Base-by-base conservation (phyloP, 2,797 vertebrate species). In the Cuculus canorus region DNA sequence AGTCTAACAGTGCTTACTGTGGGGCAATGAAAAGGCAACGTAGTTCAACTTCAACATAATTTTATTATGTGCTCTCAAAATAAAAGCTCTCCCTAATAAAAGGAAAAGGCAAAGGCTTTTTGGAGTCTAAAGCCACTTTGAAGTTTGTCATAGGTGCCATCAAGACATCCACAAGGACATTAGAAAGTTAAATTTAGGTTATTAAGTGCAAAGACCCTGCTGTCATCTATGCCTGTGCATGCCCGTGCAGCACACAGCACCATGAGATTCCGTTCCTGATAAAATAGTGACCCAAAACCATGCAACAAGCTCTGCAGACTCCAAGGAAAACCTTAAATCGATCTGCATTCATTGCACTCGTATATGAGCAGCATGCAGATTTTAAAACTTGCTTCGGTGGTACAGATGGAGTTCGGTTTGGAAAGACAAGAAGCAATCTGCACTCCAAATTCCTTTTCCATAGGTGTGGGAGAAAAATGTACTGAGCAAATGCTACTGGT, bases 351-450 rank as follows among this genome's bases (percentile, higher is more conserved):
- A 8, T 73, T 86, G 65, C 39, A 89, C 48, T 92, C 54, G 5
- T 45, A 48, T 7, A 82, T 13, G 8, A 83, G 69, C 64, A 82
- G 83, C 13, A 13, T 65, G 60, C 3, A 30, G 53, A 90, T 90
- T 90, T 85, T 68, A 37, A 68, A 92, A 69, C 57, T 69, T 76
- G 45, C 41, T 64, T 85, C 59, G 22, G 64, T 21, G 25, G 71
- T 86, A 71, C 94, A 96, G 92, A 96, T 95, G 92, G 94, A 92
- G 66, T 32, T 94, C 35, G 1, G 76, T 70, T 82, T 90, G 91
- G 75, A 92, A 95, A 82, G 91, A 94, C 57, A 79, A 78, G 92
- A 77, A 87, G 85, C 85, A 96, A 86, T 94, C 88, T 94, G 92
- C 4, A 27, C 78, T 90, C 76, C 43, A 5, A 88, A 61, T 88